Base-by-base conservation (phyloP, 2,888 invertebrate species). In the Rhagium mordax region DNA sequence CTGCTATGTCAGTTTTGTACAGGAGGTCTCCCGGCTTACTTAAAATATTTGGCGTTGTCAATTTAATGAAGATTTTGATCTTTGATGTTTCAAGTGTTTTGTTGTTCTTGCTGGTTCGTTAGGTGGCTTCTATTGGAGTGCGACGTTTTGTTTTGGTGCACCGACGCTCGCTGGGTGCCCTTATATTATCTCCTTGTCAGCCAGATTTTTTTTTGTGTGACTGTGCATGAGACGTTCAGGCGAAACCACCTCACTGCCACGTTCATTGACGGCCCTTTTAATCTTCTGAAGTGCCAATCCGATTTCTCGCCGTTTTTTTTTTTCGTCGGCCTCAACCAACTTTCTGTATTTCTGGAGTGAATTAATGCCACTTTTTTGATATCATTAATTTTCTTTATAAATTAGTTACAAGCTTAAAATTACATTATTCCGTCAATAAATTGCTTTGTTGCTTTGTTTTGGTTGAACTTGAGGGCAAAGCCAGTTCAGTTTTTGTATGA, bases 1-100 rank as follows among this genome's bases (percentile, higher is more conserved):
- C 72, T 10, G 53, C 77, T 70, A 59, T 68, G 73, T 75, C 79
- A 79, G 79, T 78, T 74, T 71, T 29, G 62, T 47, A 29, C 67
- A 51, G 70, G 74, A 74, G 70, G 73, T 68, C 71, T 16, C 24
- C 21, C 16, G 20, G 41, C 21, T 33, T 8, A 13, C 21, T 65
- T 24, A 33, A 15, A 29, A 15, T 21, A 8, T 20, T 21, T 47
- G 47, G 57, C 55, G 57, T 41, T 57, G 57, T 67, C 57, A 18
- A 55, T 57, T 15, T 47, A 20, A 67, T 51, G 13, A 49, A 53
- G 67, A 41, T 67, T 33, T 41, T 27, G 29, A 53, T 65, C 53
- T 29, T 21, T 53, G 65, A 33, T 10, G 53, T 24, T 24, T n/a
- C 29, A 29, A 60, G 29, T 41, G 41, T 41, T 41, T 41, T 60